These are phyloP conservation scores for Panzeria rudis DNA, from an alignment of 2,888 invertebrate species.

Conservation along the genomic window DNA sequence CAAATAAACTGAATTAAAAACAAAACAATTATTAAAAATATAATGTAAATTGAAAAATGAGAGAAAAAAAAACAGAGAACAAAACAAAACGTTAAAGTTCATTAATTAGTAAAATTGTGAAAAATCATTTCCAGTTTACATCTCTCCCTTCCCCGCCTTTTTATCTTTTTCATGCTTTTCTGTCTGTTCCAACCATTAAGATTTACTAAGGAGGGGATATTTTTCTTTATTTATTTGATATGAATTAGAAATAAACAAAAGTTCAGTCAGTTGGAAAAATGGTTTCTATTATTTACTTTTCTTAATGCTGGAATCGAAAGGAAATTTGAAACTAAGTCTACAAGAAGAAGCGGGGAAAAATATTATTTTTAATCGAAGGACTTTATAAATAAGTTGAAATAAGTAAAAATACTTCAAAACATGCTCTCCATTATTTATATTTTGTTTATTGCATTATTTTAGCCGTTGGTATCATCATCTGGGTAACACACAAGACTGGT, in stretches of 20 bases:
- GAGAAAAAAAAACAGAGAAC: neutral
- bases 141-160: too few relatives aligned
- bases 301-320: conserved; percentile 1
- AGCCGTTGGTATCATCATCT: too few relatives aligned
- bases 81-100: conserved; percentile 44
- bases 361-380: neutral
- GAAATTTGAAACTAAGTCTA: conserved; percentile 20
- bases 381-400: too few relatives aligned
- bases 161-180: neutral
- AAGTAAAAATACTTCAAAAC: too few relatives aligned
- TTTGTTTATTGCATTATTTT: too few relatives aligned
- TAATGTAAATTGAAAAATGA: conserved; percentile 45
- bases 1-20: conserved; percentile 17
- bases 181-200: neutral
- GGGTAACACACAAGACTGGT: too few relatives aligned
- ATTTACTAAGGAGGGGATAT: neutral
- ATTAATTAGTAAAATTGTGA: conserved; percentile 64
- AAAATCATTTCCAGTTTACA: neutral
- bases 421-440: too few relatives aligned
- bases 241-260: conserved; percentile 45
- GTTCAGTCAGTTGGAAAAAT: conserved; percentile 56
- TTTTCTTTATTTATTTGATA: conserved; percentile 22
- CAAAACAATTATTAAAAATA: conserved; percentile 35
- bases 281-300: conserved; percentile 48
- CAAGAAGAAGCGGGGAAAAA: neutral